Conservation (phyloP, 2,888 invertebrate genomes). For the Papilio gigon region DNA sequence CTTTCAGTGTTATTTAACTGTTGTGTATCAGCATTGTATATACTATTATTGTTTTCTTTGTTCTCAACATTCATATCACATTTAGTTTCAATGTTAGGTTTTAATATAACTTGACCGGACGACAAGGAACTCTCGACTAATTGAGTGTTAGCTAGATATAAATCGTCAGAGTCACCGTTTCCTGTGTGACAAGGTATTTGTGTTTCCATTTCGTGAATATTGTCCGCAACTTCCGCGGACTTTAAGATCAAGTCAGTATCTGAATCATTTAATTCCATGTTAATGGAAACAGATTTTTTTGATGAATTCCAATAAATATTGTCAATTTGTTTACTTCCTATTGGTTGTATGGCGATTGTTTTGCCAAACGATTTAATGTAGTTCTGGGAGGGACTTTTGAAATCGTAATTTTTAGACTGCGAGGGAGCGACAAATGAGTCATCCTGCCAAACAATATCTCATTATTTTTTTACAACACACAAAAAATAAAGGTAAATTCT, state of each 20-base stretch:
- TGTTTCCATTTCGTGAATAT: constrained; percentile 61
- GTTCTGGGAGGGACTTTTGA: constrained; percentile 57
- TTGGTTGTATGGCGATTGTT: constrained; percentile 59
- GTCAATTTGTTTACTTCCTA: constrained; percentile 62
- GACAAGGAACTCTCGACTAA: constrained; percentile 41
- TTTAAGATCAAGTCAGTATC: constrained; percentile 50
- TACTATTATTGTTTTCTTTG: constrained; percentile 58
- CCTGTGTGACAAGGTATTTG: constrained; percentile 52
- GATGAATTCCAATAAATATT: constrained; percentile 66
- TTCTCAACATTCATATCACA: constrained; percentile 58
- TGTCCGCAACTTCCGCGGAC: constrained; percentile 42
- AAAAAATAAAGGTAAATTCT: too few species aligned
- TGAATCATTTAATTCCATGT: constrained; percentile 56
- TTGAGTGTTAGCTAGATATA: constrained; percentile 60
- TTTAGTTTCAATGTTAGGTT: constrained; percentile 57
- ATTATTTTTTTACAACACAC: neutral
- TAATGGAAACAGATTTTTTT: constrained; percentile 63
- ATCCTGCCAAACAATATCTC: constrained; percentile 61
- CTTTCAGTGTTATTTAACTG: constrained; percentile 28
- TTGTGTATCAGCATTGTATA: constrained; percentile 50
- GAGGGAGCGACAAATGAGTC: constrained; percentile 68
- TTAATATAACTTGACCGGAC: constrained; percentile 44
- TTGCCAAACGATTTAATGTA: constrained; percentile 63
- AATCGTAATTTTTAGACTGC: constrained; percentile 55
- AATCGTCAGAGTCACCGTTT: constrained; percentile 54